Percentiles rank a stretch among this genome's conserved stretches.
Conservation (phyloP, 2,888 invertebrate species). For the Cephus nigrinus region DNA sequence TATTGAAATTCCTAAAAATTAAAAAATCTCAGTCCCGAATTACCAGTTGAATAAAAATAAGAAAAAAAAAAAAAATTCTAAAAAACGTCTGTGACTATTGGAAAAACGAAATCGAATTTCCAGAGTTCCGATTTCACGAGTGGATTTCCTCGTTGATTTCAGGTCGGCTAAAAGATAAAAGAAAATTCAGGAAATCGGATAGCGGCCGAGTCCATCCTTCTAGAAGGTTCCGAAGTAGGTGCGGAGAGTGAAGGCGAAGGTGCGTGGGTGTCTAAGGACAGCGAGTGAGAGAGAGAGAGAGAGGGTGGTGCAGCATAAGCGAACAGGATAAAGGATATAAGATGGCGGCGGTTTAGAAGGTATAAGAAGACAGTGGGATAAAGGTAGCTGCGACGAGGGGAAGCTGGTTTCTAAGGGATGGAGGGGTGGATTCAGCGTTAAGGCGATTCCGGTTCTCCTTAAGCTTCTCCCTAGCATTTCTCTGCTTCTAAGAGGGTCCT, state of each 20-base stretch:
- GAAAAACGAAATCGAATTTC: background rate
- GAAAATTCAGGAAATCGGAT: background rate
- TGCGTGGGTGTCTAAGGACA: too few species aligned
- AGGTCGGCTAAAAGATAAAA: background rate
- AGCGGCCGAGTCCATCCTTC: background rate
- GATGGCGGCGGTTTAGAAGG: background rate
- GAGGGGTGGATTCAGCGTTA: conserved; percentile 14
- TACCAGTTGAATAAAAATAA: conserved; percentile 8
- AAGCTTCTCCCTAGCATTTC: conserved; percentile 21
- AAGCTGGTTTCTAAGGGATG: too few species aligned
- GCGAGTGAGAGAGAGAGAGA: background rate
- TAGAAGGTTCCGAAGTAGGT: background rate
- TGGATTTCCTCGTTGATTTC: background rate
- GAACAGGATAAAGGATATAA: background rate
- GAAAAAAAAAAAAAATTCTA: background rate
- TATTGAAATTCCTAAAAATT: background rate
- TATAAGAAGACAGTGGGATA: background rate
- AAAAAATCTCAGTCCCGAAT: background rate
- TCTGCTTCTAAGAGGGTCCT: conserved; percentile 19
- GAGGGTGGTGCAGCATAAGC: background rate
- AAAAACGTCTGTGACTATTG: background rate
- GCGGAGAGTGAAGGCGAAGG: background rate
- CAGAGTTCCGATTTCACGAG: background rate
- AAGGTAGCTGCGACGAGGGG: background rate
- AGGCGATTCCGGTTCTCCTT: conserved; percentile 40